Conservation (phyloP, 1,140 invertebrate genomes). For the Drosophila repletoides region DNA sequence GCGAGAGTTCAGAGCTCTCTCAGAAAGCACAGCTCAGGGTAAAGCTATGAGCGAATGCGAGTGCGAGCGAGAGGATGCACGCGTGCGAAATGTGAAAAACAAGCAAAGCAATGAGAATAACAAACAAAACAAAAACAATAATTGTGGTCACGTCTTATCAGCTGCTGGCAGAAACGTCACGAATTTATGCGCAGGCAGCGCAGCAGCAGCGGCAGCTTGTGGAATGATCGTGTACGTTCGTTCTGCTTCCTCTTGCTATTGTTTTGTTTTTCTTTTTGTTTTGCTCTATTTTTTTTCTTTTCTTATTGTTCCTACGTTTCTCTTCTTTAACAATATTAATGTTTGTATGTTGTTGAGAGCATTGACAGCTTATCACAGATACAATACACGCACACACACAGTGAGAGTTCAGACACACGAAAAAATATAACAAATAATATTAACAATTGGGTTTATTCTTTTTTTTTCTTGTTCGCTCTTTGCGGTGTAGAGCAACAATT, state of each 20-base stretch:
- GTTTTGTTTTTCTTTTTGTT: slow-evolving; percentile 4
- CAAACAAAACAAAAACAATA: slow-evolving; percentile 10
- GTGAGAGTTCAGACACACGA: neutral
- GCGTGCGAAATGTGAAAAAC: slow-evolving; percentile 8
- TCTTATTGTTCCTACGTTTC: slow-evolving; percentile 8
- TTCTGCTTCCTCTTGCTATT: neutral
- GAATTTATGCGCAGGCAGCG: slow-evolving; percentile 21
- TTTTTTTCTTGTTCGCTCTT: slow-evolving; percentile 17
- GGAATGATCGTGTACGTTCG: slow-evolving; percentile 59
- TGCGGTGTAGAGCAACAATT: slow-evolving; percentile 51
- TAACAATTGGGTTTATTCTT: slow-evolving; percentile 25
- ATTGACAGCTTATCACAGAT: slow-evolving; percentile 36
- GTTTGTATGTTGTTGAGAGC: slow-evolving; percentile 9
- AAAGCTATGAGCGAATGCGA: neutral
- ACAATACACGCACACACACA: slow-evolving; percentile 2
- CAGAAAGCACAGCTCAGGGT: slow-evolving; percentile 21
- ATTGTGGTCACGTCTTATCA: slow-evolving; percentile 51
- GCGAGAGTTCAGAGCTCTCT: slow-evolving; percentile 25
- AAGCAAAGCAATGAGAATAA: slow-evolving; percentile 21
- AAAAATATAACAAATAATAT: slow-evolving; percentile 25
- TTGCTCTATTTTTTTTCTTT: slow-evolving; percentile 2
- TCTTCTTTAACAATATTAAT: slow-evolving; percentile 24
- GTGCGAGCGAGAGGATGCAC: neutral
- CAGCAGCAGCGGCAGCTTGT: slow-evolving; percentile 7
- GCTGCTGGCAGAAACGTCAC: slow-evolving; percentile 42